Conservation (phyloP, 2,888 invertebrate species). For the Hoplodrina blanda region DNA sequence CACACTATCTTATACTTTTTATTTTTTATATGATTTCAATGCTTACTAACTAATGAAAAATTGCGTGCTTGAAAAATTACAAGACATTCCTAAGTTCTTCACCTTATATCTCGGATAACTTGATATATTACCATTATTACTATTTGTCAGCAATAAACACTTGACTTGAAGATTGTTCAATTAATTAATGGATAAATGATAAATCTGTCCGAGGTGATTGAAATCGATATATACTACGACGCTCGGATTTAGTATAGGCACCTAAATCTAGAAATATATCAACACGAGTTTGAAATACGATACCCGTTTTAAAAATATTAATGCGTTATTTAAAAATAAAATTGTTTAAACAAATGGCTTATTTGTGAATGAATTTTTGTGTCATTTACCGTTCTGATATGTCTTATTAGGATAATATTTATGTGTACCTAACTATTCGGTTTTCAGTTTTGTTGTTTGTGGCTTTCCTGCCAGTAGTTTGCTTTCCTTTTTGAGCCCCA, state of each 20-base stretch:
- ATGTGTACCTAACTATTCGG: not conserved
- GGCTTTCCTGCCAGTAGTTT: slow-evolving; percentile 5
- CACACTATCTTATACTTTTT: too few species aligned
- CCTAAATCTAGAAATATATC: slow-evolving; percentile 8
- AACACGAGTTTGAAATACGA: slow-evolving; percentile 19
- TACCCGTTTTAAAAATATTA: not conserved
- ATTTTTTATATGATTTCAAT: too few species aligned
- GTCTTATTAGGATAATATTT: not conserved
- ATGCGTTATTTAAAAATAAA: slow-evolving; percentile 2
- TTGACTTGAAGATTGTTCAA: slow-evolving; percentile 1
- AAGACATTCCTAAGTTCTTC: too few species aligned
- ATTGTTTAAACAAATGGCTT: not conserved
- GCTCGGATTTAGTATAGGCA: not conserved
- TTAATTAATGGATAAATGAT: slow-evolving; percentile 14
- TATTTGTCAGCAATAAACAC: not conserved
- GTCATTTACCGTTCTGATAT: slow-evolving; percentile 11
- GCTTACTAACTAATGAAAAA: too few species aligned
- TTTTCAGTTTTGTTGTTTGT: not conserved
- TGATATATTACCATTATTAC: not conserved
- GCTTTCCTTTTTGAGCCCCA: not conserved
- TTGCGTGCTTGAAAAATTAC: not conserved
- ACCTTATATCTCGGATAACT: not conserved
- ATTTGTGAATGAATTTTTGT: slow-evolving; percentile 3
- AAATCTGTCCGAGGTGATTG: slow-evolving; percentile 15
- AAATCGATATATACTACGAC: slow-evolving; percentile 36